Base-by-base conservation (phyloP, 2,888 invertebrate genomes). In the Dimorphilus gyrociliatus region DNA sequence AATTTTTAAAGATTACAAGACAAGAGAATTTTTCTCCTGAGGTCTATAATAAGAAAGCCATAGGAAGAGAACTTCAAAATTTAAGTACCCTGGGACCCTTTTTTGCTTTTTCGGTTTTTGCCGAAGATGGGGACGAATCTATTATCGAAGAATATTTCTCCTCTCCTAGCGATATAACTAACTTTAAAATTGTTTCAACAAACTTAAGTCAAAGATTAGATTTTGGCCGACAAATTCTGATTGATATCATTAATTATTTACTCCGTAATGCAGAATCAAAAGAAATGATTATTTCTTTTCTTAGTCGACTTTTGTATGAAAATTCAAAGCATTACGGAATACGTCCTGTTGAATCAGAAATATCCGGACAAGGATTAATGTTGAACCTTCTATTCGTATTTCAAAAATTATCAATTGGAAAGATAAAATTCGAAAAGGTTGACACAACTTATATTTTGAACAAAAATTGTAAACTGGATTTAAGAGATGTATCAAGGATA, bases 321-420 rank as follows among this genome's bases (percentile, higher is more conserved):
- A n/a, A n/a, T n/a, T n/a, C n/a, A n/a, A n/a, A n/a, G n/a, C n/a
- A n/a, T n/a, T n/a, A n/a, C n/a, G n/a, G n/a, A n/a, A n/a, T n/a
- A n/a, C n/a, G n/a, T n/a, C n/a, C n/a, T n/a, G n/a, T 88, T 56
- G 84, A 86, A 50, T 71, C 78, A 34, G 70, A 78, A 2, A 69
- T 88, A 1, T 82, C 86, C 8, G 80, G 84, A 4, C 90, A 94
- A 61, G 92, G 92, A 1, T 86, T 86, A 62, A 84, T 92, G 78
- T 67, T 92, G 46, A 97, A 94, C 67, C 64, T 92, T 13, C 72
- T 90, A 49, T 78, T 80, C 29, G 81, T 90, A 14, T 67, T 97
- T 42, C 92, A 92, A 58, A 74, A 80, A 61, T 68, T 97, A 15
- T 78, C 86, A 0, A 72, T 80, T 10, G n/a, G n/a, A n/a, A 85